A percentile compares a stretch with the other conserved stretches of the same genome.
Conservation (phyloP, 1,140 invertebrate genomes). For the Pinna nobilis region DNA sequence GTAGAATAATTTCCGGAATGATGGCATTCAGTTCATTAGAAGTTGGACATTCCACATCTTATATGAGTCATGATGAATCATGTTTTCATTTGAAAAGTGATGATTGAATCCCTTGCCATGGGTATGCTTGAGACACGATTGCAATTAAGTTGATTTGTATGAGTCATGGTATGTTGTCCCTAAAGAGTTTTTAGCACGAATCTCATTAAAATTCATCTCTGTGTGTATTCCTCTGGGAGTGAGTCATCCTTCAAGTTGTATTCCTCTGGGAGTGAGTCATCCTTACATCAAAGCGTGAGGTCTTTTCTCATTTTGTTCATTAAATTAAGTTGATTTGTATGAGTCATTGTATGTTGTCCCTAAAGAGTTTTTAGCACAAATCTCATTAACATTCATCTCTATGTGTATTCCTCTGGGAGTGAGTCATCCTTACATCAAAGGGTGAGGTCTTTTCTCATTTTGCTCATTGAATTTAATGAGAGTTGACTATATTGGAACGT, state of each 20-base stretch:
- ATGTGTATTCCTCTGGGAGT: too few species aligned
- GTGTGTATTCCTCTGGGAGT: too few species aligned
- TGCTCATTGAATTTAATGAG: too few species aligned
- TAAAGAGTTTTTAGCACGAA: neutral
- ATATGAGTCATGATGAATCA: neutral
- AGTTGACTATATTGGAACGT: too few species aligned
- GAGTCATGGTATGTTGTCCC: neutral
- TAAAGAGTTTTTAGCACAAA: conserved; percentile 1
- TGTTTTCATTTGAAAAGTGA: neutral
- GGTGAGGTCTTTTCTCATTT: too few species aligned
- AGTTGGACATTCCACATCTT: neutral
- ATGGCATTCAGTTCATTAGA: neutral
- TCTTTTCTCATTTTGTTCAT: neutral
- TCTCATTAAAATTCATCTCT: neutral
- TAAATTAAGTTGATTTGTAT: neutral
- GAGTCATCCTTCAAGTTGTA: neutral
- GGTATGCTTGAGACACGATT: neutral
- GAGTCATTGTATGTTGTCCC: neutral
- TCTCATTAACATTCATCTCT: neutral
- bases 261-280: too few species aligned
- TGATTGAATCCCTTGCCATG: neutral
- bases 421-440: too few species aligned
- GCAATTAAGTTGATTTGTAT: neutral
- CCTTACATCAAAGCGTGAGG: too few species aligned
- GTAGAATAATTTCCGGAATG: neutral